Evolutionary conservation across 2,797 vertebrate genomes (phyloP), one percentile per base, ranked within the genome.

Genomic region (Rhadinocentrus ornatus): DNA sequence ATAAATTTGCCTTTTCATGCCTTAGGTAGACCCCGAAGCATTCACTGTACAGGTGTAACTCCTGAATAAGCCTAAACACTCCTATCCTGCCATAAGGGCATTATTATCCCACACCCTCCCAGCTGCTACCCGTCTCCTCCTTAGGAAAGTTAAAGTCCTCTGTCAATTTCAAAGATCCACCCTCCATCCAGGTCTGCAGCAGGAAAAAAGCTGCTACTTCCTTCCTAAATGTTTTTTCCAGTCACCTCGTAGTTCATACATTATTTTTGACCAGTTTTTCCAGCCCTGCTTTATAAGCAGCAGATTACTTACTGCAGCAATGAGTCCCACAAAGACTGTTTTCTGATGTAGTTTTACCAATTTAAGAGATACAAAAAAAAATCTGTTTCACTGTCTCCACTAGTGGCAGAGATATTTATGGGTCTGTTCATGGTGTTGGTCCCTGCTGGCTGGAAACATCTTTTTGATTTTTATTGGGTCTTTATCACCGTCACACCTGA

Each of bases 401-500:
- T 9, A 54, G 35, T 60, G 39, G 34, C 20, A 10, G 32, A n/a
- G 15, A 22, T 46, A 46, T 46, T 53, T 46, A 1, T 3, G n/a
- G 11, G 1, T 31, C 39, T 37, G 59, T 35, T n/a, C 22, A 35
- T 48, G 13, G 41, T 3, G 35, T 62, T 63, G 1, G 62, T 66
- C 44, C 65, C 41, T 13, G 31, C 16, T 11, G 57, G 11, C 65
- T 74, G 58, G 52, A 69, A 75, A 77, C 71, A 72, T 86, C 76
- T 62, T 41, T 10, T 31, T 63, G 48, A 81, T 73, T 86, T 73
- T 44, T 24, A 18, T 54, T 0, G 46, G 41, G 13, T 77, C 65
- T 82, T 72, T n/a, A 56, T 79, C 67, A 29, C 57, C 7, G 62
- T 75, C 80, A 82, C 84, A 92, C 95, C 94, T 95, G 95, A 96